A percentile compares a stretch with the other conserved stretches of the same genome.
phyloP scores from a whole-genome alignment of 2,113 vertebrate genomes.

The Charina bottae region DNA sequence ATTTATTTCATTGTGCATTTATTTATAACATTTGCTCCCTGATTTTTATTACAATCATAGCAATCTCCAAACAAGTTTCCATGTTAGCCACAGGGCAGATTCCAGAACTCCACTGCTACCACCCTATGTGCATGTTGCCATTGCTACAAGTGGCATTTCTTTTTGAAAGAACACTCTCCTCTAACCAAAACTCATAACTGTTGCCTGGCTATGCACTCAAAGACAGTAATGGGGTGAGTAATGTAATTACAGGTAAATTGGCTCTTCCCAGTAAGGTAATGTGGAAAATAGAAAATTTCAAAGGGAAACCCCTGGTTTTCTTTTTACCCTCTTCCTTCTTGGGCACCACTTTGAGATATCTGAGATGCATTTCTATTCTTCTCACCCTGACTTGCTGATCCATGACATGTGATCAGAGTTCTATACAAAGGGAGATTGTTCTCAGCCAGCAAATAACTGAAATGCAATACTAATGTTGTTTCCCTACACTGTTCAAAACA shows the following conservation, averaged over 20 bases:
- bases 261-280: background rate
- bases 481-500: background rate
- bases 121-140: background rate
- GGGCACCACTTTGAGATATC: background rate
- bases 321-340: background rate
- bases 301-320: background rate
- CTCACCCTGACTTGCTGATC: background rate
- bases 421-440: constrained; percentile 1
- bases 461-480: background rate
- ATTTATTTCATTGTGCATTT: too few species aligned
- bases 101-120: background rate
- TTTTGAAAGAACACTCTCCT: background rate
- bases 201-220: background rate
- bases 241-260: background rate
- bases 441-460: background rate
- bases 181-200: background rate
- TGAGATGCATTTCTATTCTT: background rate
- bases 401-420: background rate
- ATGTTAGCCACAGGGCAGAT: background rate
- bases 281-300: background rate
- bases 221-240: background rate
- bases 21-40: too few species aligned
- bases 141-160: background rate
- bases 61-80: too few species aligned
- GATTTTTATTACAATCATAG: too few species aligned